Base-by-base conservation (phyloP, 2,888 invertebrate genomes). In the Netelia melanura region DNA sequence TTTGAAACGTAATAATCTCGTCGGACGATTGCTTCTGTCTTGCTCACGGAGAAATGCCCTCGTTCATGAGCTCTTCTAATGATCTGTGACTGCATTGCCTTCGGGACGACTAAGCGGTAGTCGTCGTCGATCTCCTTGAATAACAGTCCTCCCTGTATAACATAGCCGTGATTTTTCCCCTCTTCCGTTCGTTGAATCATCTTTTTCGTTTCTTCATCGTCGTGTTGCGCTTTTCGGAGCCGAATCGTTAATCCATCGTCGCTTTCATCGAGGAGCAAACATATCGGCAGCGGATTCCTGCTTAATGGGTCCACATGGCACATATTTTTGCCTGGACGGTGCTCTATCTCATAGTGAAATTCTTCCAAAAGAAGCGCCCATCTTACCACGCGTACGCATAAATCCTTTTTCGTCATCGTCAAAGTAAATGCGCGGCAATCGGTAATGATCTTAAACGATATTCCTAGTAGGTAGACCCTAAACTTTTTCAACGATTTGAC, bases 281-380 rank as follows among this genome's bases (percentile, higher is more conserved):
- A 67, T 5, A 30, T 21, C 1, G 81, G 65, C 25, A 83, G 11
- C 8, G 89, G 88, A 23, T 85, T 83, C n/a, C 88, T 21, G 23
- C 87, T 87, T 14, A 86, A 68, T 0, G 87, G 85, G 72, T 89
- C 87, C 0, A 87, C 86, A 64, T 88, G 87, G 14, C 30, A 38
- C 89, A 88, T 89, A 17, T 78, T 78, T 17, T 65, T 76, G 1
- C 84, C 86, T n/a, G 86, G 81, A 6, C 86, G 68, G 67, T 87
- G 87, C 25, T 87, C 82, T 21, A 88, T 84, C 30, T 30, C 71
- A 61, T 84, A 88, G n/a, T n/a, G n/a, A n/a, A n/a, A n/a, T n/a
- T n/a, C n/a, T n/a, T n/a, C n/a, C n/a, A n/a, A n/a, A n/a, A n/a
- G n/a, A n/a, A n/a, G n/a, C n/a, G n/a, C n/a, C n/a, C n/a, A n/a